Evolutionary conservation across 2,888 invertebrate species (phyloP), one percentile per base, ranked within the genome.

Genomic region (Lydus trimaculatus): DNA sequence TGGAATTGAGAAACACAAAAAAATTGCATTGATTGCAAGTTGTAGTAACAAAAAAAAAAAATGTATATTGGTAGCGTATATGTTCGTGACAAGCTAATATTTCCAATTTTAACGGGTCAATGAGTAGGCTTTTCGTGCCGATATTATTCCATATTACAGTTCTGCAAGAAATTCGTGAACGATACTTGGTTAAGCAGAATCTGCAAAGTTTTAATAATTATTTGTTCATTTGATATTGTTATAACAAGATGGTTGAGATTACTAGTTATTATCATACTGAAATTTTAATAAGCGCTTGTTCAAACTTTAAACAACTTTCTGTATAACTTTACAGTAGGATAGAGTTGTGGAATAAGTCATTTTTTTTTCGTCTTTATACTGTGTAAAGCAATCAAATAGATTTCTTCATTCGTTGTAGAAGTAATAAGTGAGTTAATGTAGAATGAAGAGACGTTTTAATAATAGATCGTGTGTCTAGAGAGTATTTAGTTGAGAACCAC

Each of bases 1-100:
- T 4, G 2, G 15, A 15, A 7, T n/a, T 3, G 15, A 15, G 13
- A 15, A 1, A 67, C 20, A 61, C 64, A 67, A 71, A 69, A 65
- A 70, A 65, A 67, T 61, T 65, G 67, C 65, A 60, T 63, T 67
- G 71, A 73, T 73, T 72, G 72, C 75, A 69, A 72, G 72, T 67
- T 58, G 20, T 48, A 3, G 23, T 23, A 52, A n/a, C n/a, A n/a
- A n/a, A n/a, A n/a, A n/a, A n/a, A n/a, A n/a, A 23, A 20, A 13
- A 70, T 65, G 36, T 73, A 65, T 65, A n/a, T n/a, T n/a, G n/a
- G n/a, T n/a, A n/a, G 61, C 25, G 73, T 67, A 66, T 71, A 72
- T 77, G 77, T 66, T 73, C 70, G 76, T 75, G 77, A 77, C 77
- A 77, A 73, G 71, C 70, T 67, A 72, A 75, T 74, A 77, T 77